These are phyloP conservation scores for Agonopterix alstromeriana DNA, from an alignment of 2,888 invertebrate species.

Conservation along the genomic window DNA sequence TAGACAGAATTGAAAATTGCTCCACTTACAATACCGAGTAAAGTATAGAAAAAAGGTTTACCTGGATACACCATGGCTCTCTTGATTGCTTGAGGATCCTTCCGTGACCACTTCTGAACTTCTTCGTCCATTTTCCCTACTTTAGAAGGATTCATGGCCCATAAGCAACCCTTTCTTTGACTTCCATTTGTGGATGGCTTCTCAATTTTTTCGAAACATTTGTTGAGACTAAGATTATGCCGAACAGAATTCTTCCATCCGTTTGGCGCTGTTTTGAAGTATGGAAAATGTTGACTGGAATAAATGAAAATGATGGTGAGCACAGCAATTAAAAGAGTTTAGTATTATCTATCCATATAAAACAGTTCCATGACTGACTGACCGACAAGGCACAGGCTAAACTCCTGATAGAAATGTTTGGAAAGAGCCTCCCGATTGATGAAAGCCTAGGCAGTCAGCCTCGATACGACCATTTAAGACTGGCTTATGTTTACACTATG, in stretches of 20 bases:
- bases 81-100: conserved; percentile 94
- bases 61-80: conserved; percentile 96
- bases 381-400: too few species aligned
- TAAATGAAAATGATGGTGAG: not conserved
- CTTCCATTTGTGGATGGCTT: conserved; percentile 92
- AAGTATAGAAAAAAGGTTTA: conserved; percentile 26
- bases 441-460: too few species aligned
- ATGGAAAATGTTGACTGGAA: conserved; percentile 96
- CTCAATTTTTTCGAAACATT: conserved; percentile 99
- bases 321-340: too few species aligned
- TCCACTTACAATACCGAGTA: too few species aligned
- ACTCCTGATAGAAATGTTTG: too few species aligned
- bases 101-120: conserved; percentile 97
- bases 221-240: conserved; percentile 97
- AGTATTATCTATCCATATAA: too few species aligned
- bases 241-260: conserved; percentile 99
- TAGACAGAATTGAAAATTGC: too few species aligned
- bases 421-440: too few species aligned
- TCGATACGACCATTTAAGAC: too few species aligned
- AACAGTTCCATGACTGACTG: too few species aligned
- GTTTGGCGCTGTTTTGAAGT: conserved; percentile 98
- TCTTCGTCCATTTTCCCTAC: conserved; percentile 98
- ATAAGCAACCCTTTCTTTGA: conserved; percentile 92
- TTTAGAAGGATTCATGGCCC: conserved; percentile 98
- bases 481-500: too few species aligned